Conservation (phyloP, 1,140 invertebrate species). For the Zaprionus africanus region DNA sequence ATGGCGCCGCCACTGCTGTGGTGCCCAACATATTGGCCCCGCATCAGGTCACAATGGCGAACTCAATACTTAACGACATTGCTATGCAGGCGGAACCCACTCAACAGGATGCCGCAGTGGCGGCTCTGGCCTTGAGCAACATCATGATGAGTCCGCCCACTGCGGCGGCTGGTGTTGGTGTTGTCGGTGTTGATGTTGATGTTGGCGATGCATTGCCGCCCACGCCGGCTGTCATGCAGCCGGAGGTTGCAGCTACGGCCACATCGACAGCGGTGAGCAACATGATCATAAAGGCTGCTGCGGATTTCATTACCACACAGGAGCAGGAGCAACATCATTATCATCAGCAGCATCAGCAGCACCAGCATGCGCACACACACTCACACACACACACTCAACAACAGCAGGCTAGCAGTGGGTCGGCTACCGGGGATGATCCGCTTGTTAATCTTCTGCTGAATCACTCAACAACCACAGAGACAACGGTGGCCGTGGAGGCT, state of each 20-base stretch:
- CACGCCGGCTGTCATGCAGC: slow-evolving; percentile 59
- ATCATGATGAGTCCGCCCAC: slow-evolving; percentile 82
- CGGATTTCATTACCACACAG: slow-evolving; percentile 86
- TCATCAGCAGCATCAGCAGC: slow-evolving; percentile 43
- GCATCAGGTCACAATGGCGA: slow-evolving; percentile 82
- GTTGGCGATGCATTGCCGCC: slow-evolving; percentile 84
- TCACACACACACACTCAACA: slow-evolving; percentile 30
- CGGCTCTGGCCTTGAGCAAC: slow-evolving; percentile 76
- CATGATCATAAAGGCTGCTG: slow-evolving; percentile 88
- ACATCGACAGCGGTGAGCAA: slow-evolving; percentile 88
- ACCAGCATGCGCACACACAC: slow-evolving; percentile 42
- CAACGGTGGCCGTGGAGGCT: slow-evolving; percentile 52
- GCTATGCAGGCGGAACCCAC: slow-evolving; percentile 80
- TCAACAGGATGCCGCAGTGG: slow-evolving; percentile 76
- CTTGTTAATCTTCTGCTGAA: slow-evolving; percentile 60
- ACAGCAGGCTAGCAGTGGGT: slow-evolving; percentile 38
- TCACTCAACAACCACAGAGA: slow-evolving; percentile 47
- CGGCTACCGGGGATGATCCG: slow-evolving; percentile 41
- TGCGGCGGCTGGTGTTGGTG: slow-evolving; percentile 72
- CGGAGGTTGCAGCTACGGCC: slow-evolving; percentile 84
- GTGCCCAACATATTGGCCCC: slow-evolving; percentile 85
- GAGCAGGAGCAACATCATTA: slow-evolving; percentile 82
- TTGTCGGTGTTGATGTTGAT: slow-evolving; percentile 84
- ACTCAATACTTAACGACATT: slow-evolving; percentile 81
- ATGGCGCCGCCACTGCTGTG: slow-evolving; percentile 85